Base-by-base conservation (phyloP, 2,113 vertebrate species). In the Raja brachyura region DNA sequence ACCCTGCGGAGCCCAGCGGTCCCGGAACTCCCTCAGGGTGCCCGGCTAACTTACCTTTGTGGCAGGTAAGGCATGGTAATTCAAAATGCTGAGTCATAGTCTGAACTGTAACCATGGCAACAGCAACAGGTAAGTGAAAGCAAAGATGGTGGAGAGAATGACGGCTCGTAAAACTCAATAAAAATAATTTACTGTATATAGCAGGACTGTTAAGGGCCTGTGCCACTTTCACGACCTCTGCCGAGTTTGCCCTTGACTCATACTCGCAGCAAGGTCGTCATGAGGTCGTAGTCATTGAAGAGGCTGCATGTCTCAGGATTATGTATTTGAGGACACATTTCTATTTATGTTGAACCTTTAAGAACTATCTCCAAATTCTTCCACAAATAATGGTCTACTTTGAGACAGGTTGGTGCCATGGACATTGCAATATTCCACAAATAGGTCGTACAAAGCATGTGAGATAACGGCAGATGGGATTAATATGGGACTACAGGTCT, bases 61-160 rank as follows among this genome's bases (percentile, higher is more conserved):
- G n/a, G n/a, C 56, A 16, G 59, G 11, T 63, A n/a, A n/a, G 11
- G 8, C 54, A 61, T 6, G 54, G 59, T 18, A 63, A 18, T 63
- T n/a, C n/a, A 63, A 63, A 88, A 70, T 70, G 63, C 88, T 90
- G 88, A 90, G 63, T 70, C 66, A 90, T n/a, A 68, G 61, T 31
- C 90, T 9, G 68, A 74, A 68, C 68, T 0, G 90, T 92, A 73
- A 73, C 90, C 68, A 92, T 11, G 48, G 90, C 63, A 73, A 92
- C 33, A 92, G 90, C 18, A 73, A 61, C 39, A 73, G 33, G 20
- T 74, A 18, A 73, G 66, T 28, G 31, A 22, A 20, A 13, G 39
- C 90, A 13, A 88, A 88, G 59, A 31, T 63, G n/a, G 83, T 88
- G 83, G 83, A 61, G 28, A 28, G 56, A 39, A 90, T 70, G 66